Evolutionary conservation across 2,888 invertebrate genomes (phyloP), one percentile per base, ranked within the genome.

Genomic region (Xylocampa areola): DNA sequence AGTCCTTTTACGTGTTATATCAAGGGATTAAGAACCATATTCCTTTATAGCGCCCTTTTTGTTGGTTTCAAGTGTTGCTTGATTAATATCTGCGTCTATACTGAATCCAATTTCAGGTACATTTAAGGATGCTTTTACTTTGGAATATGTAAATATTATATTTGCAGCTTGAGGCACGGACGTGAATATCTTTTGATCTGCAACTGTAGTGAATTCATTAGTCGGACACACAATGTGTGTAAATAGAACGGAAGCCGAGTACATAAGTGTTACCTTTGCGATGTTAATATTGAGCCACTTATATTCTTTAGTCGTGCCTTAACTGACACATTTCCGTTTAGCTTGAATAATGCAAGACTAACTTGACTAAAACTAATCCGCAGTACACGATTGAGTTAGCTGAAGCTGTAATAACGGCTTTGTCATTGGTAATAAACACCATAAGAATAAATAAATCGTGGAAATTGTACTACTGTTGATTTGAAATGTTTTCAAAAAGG

Each of bases 181-280:
- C 83, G 79, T 82, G 87, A 85, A 86, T 92, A 92, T 92, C 91
- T 87, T 87, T 87, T 74, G 86, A 92, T 91, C 91, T 88, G 77
- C 76, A 80, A 83, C 86, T 80, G 84, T 85, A 84, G 87, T 90
- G 91, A 89, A 92, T 92, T 92, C 87, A 92, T 92, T 92, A 91
- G 81, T 78, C 52, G 73, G 76, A 73, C 69, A 55, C 76, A 84
- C 83, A 86, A 88, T 89, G 82, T 90, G 88, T 91, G 90, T 88
- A 91, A 91, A 88, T 89, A 82, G 92, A 92, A 91, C 92, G 92
- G 92, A 92, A 91, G 87, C 85, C 67, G 68, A 73, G 80, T 83
- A 85, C 85, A 86, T 86, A 86, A 86, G 81, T 82, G 81, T 84
- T 87, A 82, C 82, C 82, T 83, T 72, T 62, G 72, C 79, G 68